Conservation (phyloP, 2,113 vertebrate genomes). For the Microtus montanus region DNA sequence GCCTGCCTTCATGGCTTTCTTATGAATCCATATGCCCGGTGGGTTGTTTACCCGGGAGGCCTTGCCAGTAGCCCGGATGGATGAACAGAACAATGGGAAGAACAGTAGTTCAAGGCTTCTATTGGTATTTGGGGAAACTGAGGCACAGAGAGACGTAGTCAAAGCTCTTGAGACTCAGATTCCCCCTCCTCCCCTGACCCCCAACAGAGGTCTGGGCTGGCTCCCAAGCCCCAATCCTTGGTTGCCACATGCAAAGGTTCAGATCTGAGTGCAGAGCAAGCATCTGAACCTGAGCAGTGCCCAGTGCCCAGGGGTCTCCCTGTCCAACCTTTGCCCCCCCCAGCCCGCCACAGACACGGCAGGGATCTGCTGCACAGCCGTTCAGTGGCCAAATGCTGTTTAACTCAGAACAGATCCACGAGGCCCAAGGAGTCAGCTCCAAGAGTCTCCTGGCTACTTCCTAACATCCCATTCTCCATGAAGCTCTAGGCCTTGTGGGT, state of each 20-base stretch:
- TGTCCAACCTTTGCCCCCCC: background rate
- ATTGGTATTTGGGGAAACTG: background rate
- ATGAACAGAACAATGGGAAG: background rate
- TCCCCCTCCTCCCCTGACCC: background rate
- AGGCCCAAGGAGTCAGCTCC: background rate
- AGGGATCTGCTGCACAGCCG: background rate
- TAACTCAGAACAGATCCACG: background rate
- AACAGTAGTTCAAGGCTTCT: background rate
- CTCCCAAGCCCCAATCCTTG: background rate
- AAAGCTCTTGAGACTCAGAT: background rate
- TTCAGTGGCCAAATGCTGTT: background rate
- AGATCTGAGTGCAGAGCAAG: background rate
- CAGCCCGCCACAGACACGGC: accelerated
- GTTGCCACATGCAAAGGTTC: background rate
- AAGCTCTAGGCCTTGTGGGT: background rate
- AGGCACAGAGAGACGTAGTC: background rate
- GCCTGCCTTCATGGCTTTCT: background rate
- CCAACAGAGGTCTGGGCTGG: background rate
- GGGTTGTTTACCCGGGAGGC: background rate
- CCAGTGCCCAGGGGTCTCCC: background rate
- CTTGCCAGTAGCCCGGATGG: accelerated
- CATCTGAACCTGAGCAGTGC: background rate
- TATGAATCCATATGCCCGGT: background rate
- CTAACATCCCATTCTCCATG: background rate
- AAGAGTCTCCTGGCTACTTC: background rate